phyloP scores from a whole-genome alignment of 2,113 vertebrate species.

The Cettia cetti region DNA sequence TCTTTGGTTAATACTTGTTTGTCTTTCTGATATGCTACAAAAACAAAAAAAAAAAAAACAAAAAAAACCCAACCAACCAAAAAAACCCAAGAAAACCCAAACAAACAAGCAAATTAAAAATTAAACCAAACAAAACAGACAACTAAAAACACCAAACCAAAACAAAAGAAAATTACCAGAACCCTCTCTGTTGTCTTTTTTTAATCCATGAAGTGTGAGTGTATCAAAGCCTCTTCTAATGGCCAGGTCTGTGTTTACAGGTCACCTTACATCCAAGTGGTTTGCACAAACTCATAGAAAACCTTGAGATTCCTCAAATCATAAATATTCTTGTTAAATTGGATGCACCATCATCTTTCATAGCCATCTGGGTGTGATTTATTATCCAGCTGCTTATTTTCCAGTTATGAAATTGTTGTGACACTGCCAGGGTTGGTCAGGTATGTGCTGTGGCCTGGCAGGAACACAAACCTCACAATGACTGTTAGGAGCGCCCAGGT shows the following conservation, averaged over 20 bases:
- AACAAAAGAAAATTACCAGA: neutral
- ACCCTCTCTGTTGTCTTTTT: neutral
- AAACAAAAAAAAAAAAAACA: neutral
- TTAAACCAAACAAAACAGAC: neutral
- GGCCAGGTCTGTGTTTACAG: neutral
- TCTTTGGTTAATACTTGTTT: neutral
- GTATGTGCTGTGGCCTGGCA: neutral
- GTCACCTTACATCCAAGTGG: neutral
- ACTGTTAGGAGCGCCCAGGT: neutral
- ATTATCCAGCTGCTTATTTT: neutral
- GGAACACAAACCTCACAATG: neutral
- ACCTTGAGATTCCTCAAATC: neutral
- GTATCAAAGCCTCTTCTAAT: neutral
- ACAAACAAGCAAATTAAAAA: neutral
- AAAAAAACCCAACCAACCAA: neutral
- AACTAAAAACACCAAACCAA: neutral
- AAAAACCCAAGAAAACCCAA: no score
- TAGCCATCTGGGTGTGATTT: neutral
- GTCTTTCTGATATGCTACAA: neutral
- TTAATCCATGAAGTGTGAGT: neutral
- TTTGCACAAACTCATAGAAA: neutral
- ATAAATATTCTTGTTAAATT: neutral
- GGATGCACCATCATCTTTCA: neutral
- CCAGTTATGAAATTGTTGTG: neutral
- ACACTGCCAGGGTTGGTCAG: neutral